Conservation (phyloP, 2,888 invertebrate genomes). For the Listrodromus nycthemerus region DNA sequence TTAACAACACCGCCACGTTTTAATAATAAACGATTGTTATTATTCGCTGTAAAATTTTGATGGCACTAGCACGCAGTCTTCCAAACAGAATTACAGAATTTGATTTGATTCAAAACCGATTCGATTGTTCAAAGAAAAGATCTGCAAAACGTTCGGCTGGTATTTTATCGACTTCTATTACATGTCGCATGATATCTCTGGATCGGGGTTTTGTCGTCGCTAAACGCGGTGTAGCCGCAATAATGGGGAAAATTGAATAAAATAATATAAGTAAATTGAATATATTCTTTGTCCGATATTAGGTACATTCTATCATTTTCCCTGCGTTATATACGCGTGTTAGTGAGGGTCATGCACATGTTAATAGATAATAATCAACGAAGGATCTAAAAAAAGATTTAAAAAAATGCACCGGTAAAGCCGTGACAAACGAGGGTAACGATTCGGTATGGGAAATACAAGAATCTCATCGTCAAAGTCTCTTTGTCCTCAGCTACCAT, state of each 20-base stretch:
- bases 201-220: conserved; percentile 38
- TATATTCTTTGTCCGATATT: conserved; percentile 46
- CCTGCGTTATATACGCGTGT: conserved; percentile 30
- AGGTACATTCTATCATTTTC: conserved; percentile 26
- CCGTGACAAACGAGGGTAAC: conserved; percentile 53
- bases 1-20: too few species aligned
- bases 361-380: conserved; percentile 36
- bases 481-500: conserved; percentile 48
- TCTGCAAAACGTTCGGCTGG: background rate
- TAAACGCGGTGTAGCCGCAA: conserved; percentile 5
- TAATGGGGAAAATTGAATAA: conserved; percentile 20
- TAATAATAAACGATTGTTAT: background rate
- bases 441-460: conserved; percentile 23
- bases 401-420: conserved; percentile 50
- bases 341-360: conserved; percentile 56
- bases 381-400: conserved; percentile 42
- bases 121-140: background rate
- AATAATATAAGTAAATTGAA: conserved; percentile 24
- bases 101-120: background rate
- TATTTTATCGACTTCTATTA: too few species aligned
- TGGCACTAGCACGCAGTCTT: too few species aligned
- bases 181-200: background rate
- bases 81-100: background rate
- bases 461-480: conserved; percentile 28
- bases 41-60: background rate